Percentiles rank a stretch among this genome's conserved stretches.
These are phyloP conservation scores for Sylvietta virens DNA, from an alignment of 2,113 vertebrate genomes.

Conservation along the genomic window DNA sequence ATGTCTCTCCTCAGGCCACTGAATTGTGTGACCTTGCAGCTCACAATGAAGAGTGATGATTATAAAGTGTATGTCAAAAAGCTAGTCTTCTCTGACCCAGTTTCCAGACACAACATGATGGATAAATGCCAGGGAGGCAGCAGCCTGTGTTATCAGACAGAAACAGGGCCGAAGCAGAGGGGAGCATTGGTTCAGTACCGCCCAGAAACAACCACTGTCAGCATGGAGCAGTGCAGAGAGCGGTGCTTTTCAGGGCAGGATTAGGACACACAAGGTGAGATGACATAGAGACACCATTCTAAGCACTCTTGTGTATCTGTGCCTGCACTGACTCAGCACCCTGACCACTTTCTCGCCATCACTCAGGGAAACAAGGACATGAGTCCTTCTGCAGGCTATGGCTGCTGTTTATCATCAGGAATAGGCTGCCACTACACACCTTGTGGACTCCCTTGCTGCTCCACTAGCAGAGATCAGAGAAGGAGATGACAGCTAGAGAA, in stretches of 20 bases:
- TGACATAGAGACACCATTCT: no score
- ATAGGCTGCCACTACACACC: rapidly evolving
- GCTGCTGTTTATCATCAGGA: not conserved
- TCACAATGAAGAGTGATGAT: constrained; percentile 32
- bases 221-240: rapidly evolving
- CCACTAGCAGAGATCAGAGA: not conserved
- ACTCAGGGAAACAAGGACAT: not conserved
- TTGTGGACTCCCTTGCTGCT: not conserved
- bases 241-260: not conserved
- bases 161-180: not conserved
- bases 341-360: not conserved
- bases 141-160: not conserved
- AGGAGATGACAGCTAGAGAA: not conserved
- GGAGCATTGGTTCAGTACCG: not conserved
- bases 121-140: not conserved
- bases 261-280: not conserved
- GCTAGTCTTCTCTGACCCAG: constrained; percentile 35
- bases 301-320: not conserved
- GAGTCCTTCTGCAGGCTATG: not conserved
- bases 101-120: constrained; percentile 23
- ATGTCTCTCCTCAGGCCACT: constrained; percentile 53
- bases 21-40: constrained; percentile 47
- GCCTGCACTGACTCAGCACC: not conserved
- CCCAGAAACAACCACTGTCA: rapidly evolving
- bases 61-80: constrained; percentile 49